Conservation (phyloP, 2,113 vertebrate species). For the Glareola pratincola region DNA sequence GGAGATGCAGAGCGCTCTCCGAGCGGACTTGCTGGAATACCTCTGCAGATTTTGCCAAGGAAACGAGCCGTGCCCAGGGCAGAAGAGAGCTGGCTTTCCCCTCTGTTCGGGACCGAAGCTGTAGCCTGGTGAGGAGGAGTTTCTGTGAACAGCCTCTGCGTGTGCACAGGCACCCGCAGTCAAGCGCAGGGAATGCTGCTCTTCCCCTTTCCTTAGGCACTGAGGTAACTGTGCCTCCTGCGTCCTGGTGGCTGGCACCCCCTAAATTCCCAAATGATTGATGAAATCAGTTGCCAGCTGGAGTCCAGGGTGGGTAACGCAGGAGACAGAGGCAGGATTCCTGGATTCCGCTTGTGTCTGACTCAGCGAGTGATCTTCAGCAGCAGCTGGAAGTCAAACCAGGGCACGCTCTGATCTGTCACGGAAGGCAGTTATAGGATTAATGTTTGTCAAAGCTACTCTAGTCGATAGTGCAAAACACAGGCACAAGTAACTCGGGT, state of each 20-base stretch:
- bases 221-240: neutral
- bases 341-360: slow-evolving; percentile 17
- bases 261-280: neutral
- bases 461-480: neutral
- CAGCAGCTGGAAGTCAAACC: slow-evolving; percentile 6
- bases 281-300: neutral
- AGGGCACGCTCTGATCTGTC: slow-evolving; percentile 16
- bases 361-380: slow-evolving; percentile 14
- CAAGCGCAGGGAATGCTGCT: neutral
- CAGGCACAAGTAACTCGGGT: neutral
- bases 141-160: neutral
- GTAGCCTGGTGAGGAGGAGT: neutral
- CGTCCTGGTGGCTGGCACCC: neutral
- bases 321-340: neutral
- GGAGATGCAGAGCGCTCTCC: neutral
- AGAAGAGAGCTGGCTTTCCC: neutral
- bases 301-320: neutral
- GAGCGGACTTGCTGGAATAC: neutral
- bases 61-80: neutral
- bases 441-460: neutral
- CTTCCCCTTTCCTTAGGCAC: neutral
- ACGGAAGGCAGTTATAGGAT: neutral
- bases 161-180: neutral
- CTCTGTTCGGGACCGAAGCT: neutral
- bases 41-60: neutral